Base-by-base conservation (phyloP, 2,113 vertebrate genomes). In the Delphinus delphis region DNA sequence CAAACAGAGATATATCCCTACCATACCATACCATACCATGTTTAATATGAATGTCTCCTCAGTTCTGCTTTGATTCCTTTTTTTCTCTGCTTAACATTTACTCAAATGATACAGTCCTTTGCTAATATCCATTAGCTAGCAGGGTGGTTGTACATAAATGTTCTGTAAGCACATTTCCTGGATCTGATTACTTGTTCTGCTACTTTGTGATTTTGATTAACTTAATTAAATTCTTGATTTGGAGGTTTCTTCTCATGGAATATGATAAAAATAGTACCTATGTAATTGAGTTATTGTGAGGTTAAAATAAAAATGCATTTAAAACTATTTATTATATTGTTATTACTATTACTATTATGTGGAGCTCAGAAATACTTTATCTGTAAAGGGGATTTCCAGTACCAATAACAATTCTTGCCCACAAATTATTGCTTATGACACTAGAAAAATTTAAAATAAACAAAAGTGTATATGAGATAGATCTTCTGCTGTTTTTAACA, bases 181-280 rank as follows among this genome's bases (percentile, higher is more conserved):
- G 0, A 0, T 21, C 13, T 86, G 36, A 25, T 74, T 53, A 96
- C 6, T 79, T 21, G 1, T 83, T 80, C 31, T 79, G 25, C 31
- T 85, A 63, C 7, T 68, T 85, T 80, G 18, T 73, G 8, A 68
- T 88, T 28, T 67, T 8, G 2, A 53, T 6, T 68, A 44, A 87
- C 15, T 63, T 95, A 82, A 81, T 82, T 67, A 94, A 83, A 88
- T 41, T 87, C n/a, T 76, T 67, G 12, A 88, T 31, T 47, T 92
- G 33, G 25, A 4, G 14, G 15, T 88, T 95, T 85, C 28, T 68
- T 28, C 15, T 31, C 2, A 47, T 44, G 25, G 33, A 55, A 76
- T 68, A 85, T 88, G 12, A 80, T 92, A 38, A 53, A 70, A 86
- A 83, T 28, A 70, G 5, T 82, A 68, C 18, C 7, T 47, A 63